These are phyloP conservation scores for Heliconius hermathena DNA, from an alignment of 1,140 invertebrate species.

Conservation along the genomic window DNA sequence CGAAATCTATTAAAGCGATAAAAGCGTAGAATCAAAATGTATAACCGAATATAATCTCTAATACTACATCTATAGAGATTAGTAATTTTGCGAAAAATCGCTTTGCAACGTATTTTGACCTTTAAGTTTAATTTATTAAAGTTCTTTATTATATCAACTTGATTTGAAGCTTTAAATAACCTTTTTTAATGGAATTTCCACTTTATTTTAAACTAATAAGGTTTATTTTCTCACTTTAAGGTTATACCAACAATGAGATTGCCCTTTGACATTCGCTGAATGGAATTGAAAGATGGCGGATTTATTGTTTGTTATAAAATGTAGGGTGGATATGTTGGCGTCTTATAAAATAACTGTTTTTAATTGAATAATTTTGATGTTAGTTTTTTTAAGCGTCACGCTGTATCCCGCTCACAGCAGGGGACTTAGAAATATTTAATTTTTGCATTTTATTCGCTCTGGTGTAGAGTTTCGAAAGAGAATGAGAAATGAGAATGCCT, in stretches of 20 bases:
- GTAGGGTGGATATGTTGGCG: conserved; percentile 26
- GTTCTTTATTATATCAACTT: not conserved
- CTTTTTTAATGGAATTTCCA: not conserved
- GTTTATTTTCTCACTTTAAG: not conserved
- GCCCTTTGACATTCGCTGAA: conserved; percentile 54
- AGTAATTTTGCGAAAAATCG: not conserved
- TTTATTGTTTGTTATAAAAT: conserved; percentile 38
- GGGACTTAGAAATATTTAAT: no score
- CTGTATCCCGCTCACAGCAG: no score
- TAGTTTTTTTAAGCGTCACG: no score
- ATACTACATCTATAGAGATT: not conserved
- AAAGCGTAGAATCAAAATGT: conserved; percentile 25
- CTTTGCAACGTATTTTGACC: not conserved
- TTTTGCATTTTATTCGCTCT: no score
- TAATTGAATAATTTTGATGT: no score
- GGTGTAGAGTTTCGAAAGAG: no score
- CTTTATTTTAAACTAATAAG: not conserved
- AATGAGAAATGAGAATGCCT: no score
- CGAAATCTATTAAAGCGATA: conserved; percentile 26
- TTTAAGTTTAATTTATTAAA: not conserved
- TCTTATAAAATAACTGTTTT: not conserved
- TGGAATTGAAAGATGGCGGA: conserved; percentile 50
- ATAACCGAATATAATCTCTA: conserved; percentile 32
- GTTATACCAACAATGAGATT: conserved; percentile 26
- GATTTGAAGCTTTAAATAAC: not conserved